These are phyloP conservation scores for Magallana gigas DNA, from an alignment of 1,140 invertebrate genomes.

Conservation along the genomic window DNA sequence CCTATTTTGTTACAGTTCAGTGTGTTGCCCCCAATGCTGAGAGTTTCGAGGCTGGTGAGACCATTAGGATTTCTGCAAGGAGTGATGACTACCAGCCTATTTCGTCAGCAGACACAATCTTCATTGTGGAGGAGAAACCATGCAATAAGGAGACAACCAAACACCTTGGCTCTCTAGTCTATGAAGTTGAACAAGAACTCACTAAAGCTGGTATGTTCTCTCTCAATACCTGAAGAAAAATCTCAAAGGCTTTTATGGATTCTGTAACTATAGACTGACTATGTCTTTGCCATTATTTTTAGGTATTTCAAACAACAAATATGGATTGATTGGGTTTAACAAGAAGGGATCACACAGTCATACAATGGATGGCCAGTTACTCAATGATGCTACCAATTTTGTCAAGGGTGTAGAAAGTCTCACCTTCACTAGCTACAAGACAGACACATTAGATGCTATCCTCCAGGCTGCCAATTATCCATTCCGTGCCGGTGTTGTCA, in stretches of 20 bases:
- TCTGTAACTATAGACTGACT: neutral
- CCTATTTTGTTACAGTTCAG: conserved; percentile 45
- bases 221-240: neutral
- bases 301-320: conserved; percentile 81
- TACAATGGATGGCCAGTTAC: conserved; percentile 80
- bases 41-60: conserved; percentile 51
- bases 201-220: conserved; percentile 64
- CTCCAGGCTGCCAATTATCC: conserved; percentile 86
- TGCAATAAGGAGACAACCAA: conserved; percentile 86
- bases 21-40: conserved; percentile 53
- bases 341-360: conserved; percentile 77
- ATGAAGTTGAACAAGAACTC: conserved; percentile 76
- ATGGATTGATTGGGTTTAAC: conserved; percentile 89
- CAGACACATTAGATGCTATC: conserved; percentile 84
- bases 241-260: neutral
- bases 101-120: conserved; percentile 88
- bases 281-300: neutral
- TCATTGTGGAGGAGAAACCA: conserved; percentile 91
- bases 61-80: conserved; percentile 55
- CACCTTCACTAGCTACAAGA: conserved; percentile 60
- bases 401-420: conserved; percentile 72
- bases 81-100: conserved; percentile 60
- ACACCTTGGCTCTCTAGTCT: conserved; percentile 74
- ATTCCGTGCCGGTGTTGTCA: conserved; percentile 91
- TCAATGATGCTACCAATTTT: conserved; percentile 74